Percentiles rank a stretch among this genome's conserved stretches.
Evolutionary conservation across 2,113 vertebrate species (phyloP).

Genomic region (Cyrtonyx montezumae): DNA sequence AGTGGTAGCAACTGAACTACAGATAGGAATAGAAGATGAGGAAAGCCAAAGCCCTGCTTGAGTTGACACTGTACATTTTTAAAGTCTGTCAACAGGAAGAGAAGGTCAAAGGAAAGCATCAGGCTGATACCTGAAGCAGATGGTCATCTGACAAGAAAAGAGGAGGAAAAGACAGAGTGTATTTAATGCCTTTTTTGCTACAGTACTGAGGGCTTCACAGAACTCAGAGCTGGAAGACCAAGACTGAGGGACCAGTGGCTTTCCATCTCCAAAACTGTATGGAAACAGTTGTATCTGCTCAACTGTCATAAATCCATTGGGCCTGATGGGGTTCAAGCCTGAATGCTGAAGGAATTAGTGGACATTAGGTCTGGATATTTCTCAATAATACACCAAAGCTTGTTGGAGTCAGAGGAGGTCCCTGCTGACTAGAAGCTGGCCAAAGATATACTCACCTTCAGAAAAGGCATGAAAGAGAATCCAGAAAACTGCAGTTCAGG

Average conservation of each 20-base stretch:
- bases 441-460: not conserved
- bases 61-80: not conserved
- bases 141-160: not conserved
- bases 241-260: not conserved
- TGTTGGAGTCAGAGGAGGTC: not conserved
- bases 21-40: not conserved
- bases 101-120: not conserved
- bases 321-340: not conserved
- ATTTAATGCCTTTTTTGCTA: not conserved
- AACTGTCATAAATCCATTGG: not conserved
- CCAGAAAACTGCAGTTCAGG: not conserved
- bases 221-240: not conserved
- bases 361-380: not conserved
- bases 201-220: not conserved
- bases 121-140: not conserved
- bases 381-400: not conserved
- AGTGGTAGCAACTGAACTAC: accelerated
- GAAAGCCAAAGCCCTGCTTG: not conserved
- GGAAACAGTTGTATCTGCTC: not conserved
- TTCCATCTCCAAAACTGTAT: not conserved
- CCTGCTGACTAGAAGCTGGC: not conserved
- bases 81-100: not conserved
- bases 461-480: not conserved
- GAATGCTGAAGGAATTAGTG: not conserved
- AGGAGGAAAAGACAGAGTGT: not conserved